Evolutionary conservation across 2,113 vertebrate species (phyloP), one percentile per base, ranked within the genome.

Genomic region (Calyptommatus sinebrachiatus): DNA sequence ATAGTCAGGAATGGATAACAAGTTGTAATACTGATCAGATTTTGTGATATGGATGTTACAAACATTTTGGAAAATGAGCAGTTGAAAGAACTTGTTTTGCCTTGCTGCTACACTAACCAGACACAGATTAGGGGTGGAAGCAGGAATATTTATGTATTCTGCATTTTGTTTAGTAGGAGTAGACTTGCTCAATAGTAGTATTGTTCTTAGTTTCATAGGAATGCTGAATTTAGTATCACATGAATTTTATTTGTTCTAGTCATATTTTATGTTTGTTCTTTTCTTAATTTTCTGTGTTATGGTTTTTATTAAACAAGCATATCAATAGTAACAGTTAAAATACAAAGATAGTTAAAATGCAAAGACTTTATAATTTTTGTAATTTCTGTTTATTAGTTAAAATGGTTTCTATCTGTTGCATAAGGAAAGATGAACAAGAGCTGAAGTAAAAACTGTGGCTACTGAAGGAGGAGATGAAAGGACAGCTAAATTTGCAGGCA

Each of bases 121-220:
- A 57, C 53, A 57, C 53, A 77, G 6, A 57, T 28, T 77, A 53
- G 45, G 20, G 65, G 46, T n/a, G 11, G 61, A 14, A 41, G 8
- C 14, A 41, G 5, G 8, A 7, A 45, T 53, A 28, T 53, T 67
- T 67, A 67, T 53, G 46, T 77, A 53, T 68, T 53, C 65, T 77
- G 24, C 20, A 16, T 28, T 77, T 41, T 16, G 21, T 77, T 77
- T 53, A 77, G 65, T 77, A 28, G 76, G 76, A 68, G 76, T 57
- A 77, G 65, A 46, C 48, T 68, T 29, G 29, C 31, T 67, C 63
- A 77, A 35, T 77, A 77, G 50, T 21, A 9, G n/a, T 24, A 76
- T 76, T 76, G 74, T 76, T 76, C 74, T 65, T 76, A 26, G 62
- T 66, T 65, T 76, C 74, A 22, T 65, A 66, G 41, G 74, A 76